phyloP scores from a whole-genome alignment of 2,888 invertebrate species.

The Lypha dubia region DNA sequence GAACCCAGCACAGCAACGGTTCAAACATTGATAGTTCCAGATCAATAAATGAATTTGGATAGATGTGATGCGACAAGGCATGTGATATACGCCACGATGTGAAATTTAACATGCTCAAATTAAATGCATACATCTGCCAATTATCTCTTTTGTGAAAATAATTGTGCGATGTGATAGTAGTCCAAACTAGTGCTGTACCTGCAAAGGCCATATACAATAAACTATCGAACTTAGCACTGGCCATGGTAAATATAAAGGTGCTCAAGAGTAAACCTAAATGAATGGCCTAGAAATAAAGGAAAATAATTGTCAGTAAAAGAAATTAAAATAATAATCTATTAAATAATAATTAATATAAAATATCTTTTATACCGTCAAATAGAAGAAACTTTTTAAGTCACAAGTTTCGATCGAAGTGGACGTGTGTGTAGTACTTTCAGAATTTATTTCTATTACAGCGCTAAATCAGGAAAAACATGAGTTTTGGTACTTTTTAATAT shows the following conservation, averaged over 20 bases:
- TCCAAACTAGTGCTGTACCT: constrained; percentile 86
- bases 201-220: constrained; percentile 82
- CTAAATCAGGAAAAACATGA: too few species aligned
- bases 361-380: too few species aligned
- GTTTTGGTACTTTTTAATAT: too few species aligned
- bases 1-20: constrained; percentile 88
- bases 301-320: too few species aligned
- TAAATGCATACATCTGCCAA: constrained; percentile 91
- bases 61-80: constrained; percentile 90
- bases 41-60: constrained; percentile 90
- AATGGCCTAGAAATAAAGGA: constrained; percentile 77
- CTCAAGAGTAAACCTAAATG: constrained; percentile 82
- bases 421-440: too few species aligned
- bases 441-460: too few species aligned
- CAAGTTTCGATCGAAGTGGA: too few species aligned
- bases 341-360: too few species aligned
- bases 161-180: constrained; percentile 88
- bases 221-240: constrained; percentile 80
- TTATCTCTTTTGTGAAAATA: constrained; percentile 90
- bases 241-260: constrained; percentile 81
- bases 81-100: constrained; percentile 91
- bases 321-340: too few species aligned
- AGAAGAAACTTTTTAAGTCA: too few species aligned
- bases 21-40: constrained; percentile 88
- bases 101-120: constrained; percentile 86